These are phyloP conservation scores for Thunnus albacares DNA, from an alignment of 2,797 vertebrate genomes.

Conservation along the genomic window DNA sequence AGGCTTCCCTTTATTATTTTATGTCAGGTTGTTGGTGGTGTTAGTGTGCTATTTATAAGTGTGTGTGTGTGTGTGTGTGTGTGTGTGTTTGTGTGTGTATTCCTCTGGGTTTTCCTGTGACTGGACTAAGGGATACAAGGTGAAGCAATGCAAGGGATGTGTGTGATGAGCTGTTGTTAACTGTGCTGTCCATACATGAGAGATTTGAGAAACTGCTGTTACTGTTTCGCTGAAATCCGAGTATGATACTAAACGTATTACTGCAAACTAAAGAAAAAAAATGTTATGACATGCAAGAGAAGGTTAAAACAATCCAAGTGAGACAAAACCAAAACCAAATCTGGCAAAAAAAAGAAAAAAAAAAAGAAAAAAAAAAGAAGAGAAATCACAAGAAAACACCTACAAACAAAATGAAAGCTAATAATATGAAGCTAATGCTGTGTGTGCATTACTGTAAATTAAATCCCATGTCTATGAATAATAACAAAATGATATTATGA, in stretches of 20 bases:
- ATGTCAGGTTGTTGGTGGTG: slow-evolving; percentile 64
- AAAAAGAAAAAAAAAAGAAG: slow-evolving; percentile 39
- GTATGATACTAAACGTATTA: slow-evolving; percentile 52
- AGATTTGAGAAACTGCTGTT: slow-evolving; percentile 77
- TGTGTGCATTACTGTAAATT: slow-evolving; percentile 61
- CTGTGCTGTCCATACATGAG: slow-evolving; percentile 70
- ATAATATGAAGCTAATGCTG: slow-evolving; percentile 70
- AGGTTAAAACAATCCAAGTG: slow-evolving; percentile 78
- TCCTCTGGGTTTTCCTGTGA: slow-evolving; percentile 60
- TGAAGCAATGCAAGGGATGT: slow-evolving; percentile 75
- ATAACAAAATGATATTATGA: slow-evolving; percentile 58
- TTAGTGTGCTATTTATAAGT: slow-evolving; percentile 50
- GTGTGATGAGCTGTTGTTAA: slow-evolving; percentile 69
- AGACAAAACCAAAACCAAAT: slow-evolving; percentile 79
- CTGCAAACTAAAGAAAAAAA: slow-evolving; percentile 75
- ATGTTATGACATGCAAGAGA: slow-evolving; percentile 75
- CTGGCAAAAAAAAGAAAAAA: slow-evolving; percentile 54
- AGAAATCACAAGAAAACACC: slow-evolving; percentile 62
- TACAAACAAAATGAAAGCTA: slow-evolving; percentile 75
- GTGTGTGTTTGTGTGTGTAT: slow-evolving; percentile 43
- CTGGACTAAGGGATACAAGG: slow-evolving; percentile 50
- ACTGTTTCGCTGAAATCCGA: slow-evolving; percentile 44
- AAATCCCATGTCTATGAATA: slow-evolving; percentile 49
- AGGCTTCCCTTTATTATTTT: slow-evolving; percentile 80
- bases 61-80: slow-evolving; percentile 10